phyloP scores from a whole-genome alignment of 92 coral and sea anemone genomes.

The Montipora capitata region DNA sequence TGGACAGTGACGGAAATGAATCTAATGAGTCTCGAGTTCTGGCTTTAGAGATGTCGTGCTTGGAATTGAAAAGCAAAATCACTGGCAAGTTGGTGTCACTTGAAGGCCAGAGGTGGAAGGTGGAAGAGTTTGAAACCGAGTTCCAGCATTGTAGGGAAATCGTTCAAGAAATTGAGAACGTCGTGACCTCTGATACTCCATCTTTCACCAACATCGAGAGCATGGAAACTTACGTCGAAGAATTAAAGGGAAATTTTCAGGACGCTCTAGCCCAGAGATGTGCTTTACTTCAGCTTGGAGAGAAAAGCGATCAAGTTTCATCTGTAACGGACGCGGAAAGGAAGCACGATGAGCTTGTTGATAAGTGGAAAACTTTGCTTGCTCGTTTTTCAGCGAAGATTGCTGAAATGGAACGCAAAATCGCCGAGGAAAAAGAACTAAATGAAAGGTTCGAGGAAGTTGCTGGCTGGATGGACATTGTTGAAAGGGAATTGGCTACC shows the following conservation, averaged over 20 bases:
- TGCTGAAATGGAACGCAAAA: constrained; percentile 62
- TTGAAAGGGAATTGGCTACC: constrained; percentile 79
- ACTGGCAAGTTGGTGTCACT: constrained; percentile 12
- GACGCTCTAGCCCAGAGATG: constrained; percentile 67
- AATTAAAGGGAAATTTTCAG: constrained; percentile 61
- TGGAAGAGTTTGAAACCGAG: constrained; percentile 68
- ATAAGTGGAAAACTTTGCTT: constrained; percentile 78
- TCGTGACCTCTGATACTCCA: constrained; percentile 45
- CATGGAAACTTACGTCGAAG: constrained; percentile 73
- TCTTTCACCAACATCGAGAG: constrained; percentile 39
- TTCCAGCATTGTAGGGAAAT: constrained; percentile 63
- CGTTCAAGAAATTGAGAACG: constrained; percentile 49
- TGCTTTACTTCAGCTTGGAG: constrained; percentile 62
- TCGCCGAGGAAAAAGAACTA: constrained; percentile 68
- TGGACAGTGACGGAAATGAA: constrained; percentile 65
- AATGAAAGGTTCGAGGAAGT: constrained; percentile 74
- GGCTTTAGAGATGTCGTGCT: constrained; percentile 29
- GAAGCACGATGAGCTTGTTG: constrained; percentile 57
- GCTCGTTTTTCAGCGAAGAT: constrained; percentile 68
- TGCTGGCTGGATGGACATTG: constrained; percentile 74
- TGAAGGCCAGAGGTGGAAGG: constrained; percentile 29
- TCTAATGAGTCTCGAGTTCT: constrained; percentile 25
- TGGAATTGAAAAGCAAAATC: constrained; percentile 35
- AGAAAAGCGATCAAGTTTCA: constrained; percentile 47
- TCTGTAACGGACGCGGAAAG: constrained; percentile 46